Base-by-base conservation (phyloP, 2,888 invertebrate genomes). In the Anagyrus pseudococci region DNA sequence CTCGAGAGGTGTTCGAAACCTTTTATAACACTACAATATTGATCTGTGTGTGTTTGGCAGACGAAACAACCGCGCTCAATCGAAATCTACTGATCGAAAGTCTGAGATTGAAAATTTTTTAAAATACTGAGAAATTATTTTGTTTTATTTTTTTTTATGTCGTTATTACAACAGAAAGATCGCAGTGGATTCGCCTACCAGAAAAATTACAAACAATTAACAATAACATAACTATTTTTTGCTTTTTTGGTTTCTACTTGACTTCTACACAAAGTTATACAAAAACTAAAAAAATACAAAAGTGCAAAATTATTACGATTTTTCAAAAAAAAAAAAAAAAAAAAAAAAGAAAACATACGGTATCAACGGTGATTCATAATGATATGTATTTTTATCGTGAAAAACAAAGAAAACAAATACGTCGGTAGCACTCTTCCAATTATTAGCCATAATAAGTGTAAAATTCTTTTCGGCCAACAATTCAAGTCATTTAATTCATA, bases 371-470 rank as follows among this genome's bases (percentile, higher is more conserved):
- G 29, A 29, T 29, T 29, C n/a, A n/a, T n/a, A n/a, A n/a, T n/a
- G n/a, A n/a, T n/a, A n/a, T n/a, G 10, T 10, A 29, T 7, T 29
- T 29, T 29, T 4, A 10, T 29, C 10, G 29, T 41, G 41, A 15
- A 41, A 41, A 41, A 41, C 4, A 41, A 41, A 4, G 41, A n/a
- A 13, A 19, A n/a, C 1, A 25, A 23, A 41, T 23, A 26, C n/a
- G n/a, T n/a, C n/a, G n/a, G n/a, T n/a, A n/a, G 29, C 29, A 29
- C 29, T 29, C 10, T 29, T 29, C 29, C 66, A 68, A 70, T 66
- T 61, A 69, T 69, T 57, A 68, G 68, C 69, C 68, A 66, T 69
- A 70, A 69, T 64, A 64, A 70, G 71, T 70, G 69, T 71, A 65
- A 58, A 48, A 70, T 70, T 64, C 67, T 70, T 58, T 20, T 43